Evolutionary conservation across 2,113 vertebrate genomes (phyloP).

Genomic region (Caloenas nicobarica): DNA sequence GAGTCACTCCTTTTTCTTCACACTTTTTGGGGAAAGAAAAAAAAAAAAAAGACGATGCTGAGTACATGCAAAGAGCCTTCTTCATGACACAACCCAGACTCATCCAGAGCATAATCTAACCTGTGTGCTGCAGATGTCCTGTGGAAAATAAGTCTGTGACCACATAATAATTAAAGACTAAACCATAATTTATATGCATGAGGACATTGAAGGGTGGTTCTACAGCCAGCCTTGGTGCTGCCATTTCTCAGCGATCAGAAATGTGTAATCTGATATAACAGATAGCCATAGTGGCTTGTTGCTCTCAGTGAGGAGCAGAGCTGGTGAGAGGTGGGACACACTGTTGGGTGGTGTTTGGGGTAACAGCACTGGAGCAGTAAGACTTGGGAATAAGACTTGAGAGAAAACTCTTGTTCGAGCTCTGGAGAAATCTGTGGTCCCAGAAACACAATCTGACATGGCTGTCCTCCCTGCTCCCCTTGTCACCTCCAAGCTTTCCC

Average conservation of each 20-base stretch:
- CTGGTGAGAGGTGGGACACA: fast-evolving
- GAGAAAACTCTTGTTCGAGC: not conserved
- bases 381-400: not conserved
- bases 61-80: not conserved
- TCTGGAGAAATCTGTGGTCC: not conserved
- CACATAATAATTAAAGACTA: conserved; percentile 56
- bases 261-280: not conserved
- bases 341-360: fast-evolving
- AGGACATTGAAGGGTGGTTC: conserved; percentile 31
- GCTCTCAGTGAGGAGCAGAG: not conserved
- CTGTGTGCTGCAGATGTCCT: conserved; percentile 5
- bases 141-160: conserved; percentile 27
- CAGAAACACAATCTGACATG: not conserved
- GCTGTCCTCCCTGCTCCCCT: not conserved
- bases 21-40: not conserved
- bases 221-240: not conserved
- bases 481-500: not conserved
- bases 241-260: not conserved
- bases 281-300: not conserved
- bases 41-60: not conserved
- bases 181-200: not conserved
- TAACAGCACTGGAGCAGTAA: not conserved
- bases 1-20: conserved; percentile 37
- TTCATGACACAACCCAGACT: not conserved
- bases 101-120: not conserved